Conservation (phyloP, 2,113 vertebrate species). For the Orycteropus afer region DNA sequence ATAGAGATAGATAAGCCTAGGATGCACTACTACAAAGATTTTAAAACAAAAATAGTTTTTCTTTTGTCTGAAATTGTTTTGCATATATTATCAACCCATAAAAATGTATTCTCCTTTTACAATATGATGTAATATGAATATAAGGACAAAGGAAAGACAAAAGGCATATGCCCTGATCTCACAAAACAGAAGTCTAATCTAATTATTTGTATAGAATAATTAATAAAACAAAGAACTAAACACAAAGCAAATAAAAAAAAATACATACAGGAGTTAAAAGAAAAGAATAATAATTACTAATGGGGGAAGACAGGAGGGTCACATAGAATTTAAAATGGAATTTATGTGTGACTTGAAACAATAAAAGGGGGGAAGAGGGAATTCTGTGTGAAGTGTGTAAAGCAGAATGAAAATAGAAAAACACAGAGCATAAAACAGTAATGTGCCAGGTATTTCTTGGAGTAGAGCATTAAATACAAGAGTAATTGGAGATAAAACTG, state of each 20-base stretch:
- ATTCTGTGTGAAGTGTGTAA: not conserved
- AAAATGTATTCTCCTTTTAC: not conserved
- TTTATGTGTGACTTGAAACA: not conserved
- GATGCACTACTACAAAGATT: not conserved
- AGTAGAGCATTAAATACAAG: not conserved
- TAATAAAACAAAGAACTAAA: not conserved
- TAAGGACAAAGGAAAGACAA: not conserved
- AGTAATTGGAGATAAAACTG: not conserved
- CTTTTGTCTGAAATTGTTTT: slow-evolving; percentile 9
- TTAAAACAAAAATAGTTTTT: slow-evolving; percentile 41
- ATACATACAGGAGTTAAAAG: not conserved
- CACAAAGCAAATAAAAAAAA: not conserved
- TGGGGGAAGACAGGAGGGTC: not conserved
- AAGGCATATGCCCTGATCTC: not conserved
- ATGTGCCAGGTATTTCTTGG: not conserved
- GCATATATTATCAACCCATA: not conserved
- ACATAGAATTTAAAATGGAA: not conserved
- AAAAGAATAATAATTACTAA: not conserved
- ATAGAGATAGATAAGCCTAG: not conserved
- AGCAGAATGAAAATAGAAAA: slow-evolving; percentile 18
- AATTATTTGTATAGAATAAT: not conserved
- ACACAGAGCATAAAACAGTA: not conserved
- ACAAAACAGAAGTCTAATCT: not conserved
- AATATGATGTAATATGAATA: not conserved
- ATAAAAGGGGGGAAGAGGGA: not conserved